Base-by-base conservation (phyloP, 2,888 invertebrate species). In the Tanypteryx hageni region DNA sequence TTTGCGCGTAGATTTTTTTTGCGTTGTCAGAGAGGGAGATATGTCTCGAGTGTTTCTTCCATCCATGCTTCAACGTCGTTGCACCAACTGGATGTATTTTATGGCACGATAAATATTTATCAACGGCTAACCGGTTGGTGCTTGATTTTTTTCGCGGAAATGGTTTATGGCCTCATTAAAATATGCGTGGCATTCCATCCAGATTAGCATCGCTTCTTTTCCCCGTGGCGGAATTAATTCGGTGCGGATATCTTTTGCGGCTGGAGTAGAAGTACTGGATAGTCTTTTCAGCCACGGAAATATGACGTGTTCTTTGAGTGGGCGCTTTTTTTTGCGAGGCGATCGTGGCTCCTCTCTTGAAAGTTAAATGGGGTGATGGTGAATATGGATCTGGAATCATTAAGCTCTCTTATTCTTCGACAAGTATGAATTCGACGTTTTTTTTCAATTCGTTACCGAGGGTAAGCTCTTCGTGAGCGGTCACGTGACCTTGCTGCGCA, bases 81-180 rank as follows among this genome's bases (percentile, higher is more conserved):
- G 76, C 76, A 76, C 76, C 76, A 76, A 76, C 76, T 76, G 76
- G 76, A 76, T 76, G 76, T 76, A 76, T 76, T 76, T 76, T 76
- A 76, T 76, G 76, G 76, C 27, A 76, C 27, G 76, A 76, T 76
- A 76, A 76, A 76, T 76, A 76, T 76, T 76, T 76, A 76, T 76
- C 76, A 76, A 76, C 76, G 76, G 76, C 76, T 76, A 76, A 76
- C 76, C 76, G 76, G 76, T 76, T 68, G 68, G 68, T 68, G 68
- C 68, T 76, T 76, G 0, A 76, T n/a, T 68, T 76, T 76, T 76
- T 76, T 76, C 76, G 76, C 11, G 76, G 76, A 76, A 76, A 76
- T 76, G 27, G 76, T 76, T 76, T 76, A 76, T 76, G 27, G 76
- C 76, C 76, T 76, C 76, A 76, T 76, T 76, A 76, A 76, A 76